Percentiles rank a stretch among this genome's conserved stretches.
phyloP scores from a whole-genome alignment of 2,888 invertebrate species.

The Girardia tigrina region DNA sequence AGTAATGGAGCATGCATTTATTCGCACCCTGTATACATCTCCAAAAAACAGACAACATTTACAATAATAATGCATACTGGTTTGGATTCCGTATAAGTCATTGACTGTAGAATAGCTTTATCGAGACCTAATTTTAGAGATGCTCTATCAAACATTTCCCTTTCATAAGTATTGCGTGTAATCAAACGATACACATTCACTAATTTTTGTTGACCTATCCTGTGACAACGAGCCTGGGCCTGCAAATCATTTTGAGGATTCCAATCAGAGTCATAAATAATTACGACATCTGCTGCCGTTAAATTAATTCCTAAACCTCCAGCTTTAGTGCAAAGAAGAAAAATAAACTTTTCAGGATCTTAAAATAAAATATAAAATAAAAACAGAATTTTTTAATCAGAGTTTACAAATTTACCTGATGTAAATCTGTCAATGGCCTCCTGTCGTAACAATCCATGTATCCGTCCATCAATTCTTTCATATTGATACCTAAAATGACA shows the following conservation, averaged over 20 bases:
- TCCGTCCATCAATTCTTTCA: constrained; percentile 91
- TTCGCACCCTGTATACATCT: too few relatives aligned
- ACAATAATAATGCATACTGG: constrained; percentile 38
- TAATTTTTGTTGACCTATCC: constrained; percentile 95
- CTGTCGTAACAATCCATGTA: constrained; percentile 86
- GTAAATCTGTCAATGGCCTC: constrained; percentile 98
- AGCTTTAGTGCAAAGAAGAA: constrained; percentile 91
- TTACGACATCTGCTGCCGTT: constrained; percentile 96
- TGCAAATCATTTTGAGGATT: constrained; percentile 98
- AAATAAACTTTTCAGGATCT: constrained; percentile 90
- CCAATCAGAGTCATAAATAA: constrained; percentile 99
- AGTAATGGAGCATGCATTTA: too few relatives aligned
- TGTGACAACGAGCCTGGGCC: constrained; percentile 82
- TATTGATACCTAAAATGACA: constrained; percentile 62
- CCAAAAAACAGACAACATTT: too few relatives aligned
- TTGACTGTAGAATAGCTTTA: constrained; percentile 91
- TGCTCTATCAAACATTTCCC: constrained; percentile 99
- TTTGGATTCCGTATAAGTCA: constrained; percentile 61
- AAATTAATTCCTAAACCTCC: constrained; percentile 96
- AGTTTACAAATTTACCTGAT: constrained; percentile 44
- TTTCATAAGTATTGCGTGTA: constrained; percentile 90
- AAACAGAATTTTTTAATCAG: not conserved
- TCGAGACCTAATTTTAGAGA: constrained; percentile 90
- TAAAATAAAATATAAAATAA: constrained; percentile 32
- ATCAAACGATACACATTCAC: constrained; percentile 85